These are phyloP conservation scores for Agonopterix arenella DNA, from an alignment of 2,888 invertebrate species.

Conservation along the genomic window DNA sequence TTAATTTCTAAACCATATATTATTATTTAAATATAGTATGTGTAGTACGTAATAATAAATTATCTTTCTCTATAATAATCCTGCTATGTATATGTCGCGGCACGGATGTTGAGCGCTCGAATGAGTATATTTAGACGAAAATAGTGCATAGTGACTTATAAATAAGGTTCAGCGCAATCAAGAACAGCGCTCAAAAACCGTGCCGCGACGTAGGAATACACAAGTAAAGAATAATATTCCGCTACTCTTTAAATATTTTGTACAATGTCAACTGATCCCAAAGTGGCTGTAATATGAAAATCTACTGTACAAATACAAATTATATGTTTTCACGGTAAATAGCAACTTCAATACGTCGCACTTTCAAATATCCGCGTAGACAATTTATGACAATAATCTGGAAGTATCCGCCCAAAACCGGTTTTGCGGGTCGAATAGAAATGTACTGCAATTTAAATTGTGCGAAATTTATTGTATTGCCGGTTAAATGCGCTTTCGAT, in stretches of 20 bases:
- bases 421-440: conserved; percentile 47
- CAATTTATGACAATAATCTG: conserved; percentile 68
- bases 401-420: conserved; percentile 42
- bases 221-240: background rate
- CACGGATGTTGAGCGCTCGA: too few species aligned
- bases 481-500: conserved; percentile 32
- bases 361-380: conserved; percentile 24
- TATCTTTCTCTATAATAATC: too few species aligned
- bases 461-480: conserved; percentile 43
- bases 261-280: background rate
- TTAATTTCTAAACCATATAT: too few species aligned
- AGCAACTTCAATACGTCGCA: conserved; percentile 41
- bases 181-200: too few species aligned
- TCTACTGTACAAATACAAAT: conserved; percentile 9
- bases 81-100: too few species aligned
- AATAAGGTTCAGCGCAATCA: too few species aligned
- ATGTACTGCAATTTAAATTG: conserved; percentile 45
- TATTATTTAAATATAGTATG: too few species aligned
- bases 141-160: too few species aligned
- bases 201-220: background rate
- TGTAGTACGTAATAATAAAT: too few species aligned
- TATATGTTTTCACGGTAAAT: conserved; percentile 27
- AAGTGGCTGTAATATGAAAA: conserved; percentile 27
- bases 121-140: too few species aligned
- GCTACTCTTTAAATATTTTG: background rate